phyloP scores from a whole-genome alignment of 23 tunicate genomes.

The Ciona savignyi region DNA sequence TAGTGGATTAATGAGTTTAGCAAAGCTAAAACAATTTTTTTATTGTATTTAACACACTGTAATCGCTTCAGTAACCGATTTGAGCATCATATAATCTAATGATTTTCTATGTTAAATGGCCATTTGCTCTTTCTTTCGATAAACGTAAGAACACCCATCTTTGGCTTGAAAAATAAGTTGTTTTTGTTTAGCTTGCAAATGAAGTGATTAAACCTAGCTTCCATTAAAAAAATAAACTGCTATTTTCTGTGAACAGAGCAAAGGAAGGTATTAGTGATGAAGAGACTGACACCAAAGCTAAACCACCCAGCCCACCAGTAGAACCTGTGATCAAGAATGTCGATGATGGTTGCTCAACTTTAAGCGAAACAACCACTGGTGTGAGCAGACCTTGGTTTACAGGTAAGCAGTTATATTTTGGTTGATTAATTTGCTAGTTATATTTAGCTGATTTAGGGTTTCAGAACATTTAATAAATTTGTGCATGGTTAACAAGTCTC shows the following conservation, averaged over 20 bases:
- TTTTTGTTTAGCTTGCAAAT: neutral
- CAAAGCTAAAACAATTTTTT: too few relatives aligned
- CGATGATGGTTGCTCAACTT: constrained; percentile 49
- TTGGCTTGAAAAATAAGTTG: neutral
- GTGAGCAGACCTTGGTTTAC: constrained; percentile 74
- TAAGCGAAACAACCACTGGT: constrained; percentile 63
- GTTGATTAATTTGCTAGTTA: neutral
- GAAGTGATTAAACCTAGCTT: neutral
- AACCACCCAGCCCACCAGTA: neutral
- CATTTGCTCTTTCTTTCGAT: too few relatives aligned
- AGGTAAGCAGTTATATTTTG: constrained; percentile 20
- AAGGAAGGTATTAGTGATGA: neutral
- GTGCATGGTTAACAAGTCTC: too few relatives aligned
- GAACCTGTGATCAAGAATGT: constrained; percentile 6
- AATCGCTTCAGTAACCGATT: too few relatives aligned
- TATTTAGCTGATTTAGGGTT: neutral
- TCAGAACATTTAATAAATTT: too few relatives aligned
- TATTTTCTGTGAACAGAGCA: neutral
- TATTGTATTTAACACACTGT: too few relatives aligned
- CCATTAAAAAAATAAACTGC: too few relatives aligned
- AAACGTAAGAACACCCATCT: too few relatives aligned
- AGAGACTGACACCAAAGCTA: neutral
- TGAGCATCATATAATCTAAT: too few relatives aligned
- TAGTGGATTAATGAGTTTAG: too few relatives aligned
- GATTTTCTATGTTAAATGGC: too few relatives aligned